A percentile compares a stretch with the other conserved stretches of the same genome.
Evolutionary conservation across 2,113 vertebrate species (phyloP).

Genomic region (Brachyistius frenatus): DNA sequence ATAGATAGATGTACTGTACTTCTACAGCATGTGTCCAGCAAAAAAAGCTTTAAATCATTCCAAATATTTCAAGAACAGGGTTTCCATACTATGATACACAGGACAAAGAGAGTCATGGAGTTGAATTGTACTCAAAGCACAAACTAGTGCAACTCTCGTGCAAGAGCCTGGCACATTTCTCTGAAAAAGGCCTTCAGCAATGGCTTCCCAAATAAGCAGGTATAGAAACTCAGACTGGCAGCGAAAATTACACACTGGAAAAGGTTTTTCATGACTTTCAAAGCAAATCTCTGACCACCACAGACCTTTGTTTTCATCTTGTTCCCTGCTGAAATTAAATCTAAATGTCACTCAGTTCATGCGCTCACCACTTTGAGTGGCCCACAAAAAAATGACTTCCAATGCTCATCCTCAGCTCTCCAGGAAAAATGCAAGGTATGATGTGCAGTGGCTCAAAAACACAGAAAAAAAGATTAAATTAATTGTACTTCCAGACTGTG

Average conservation of each 20-base stretch:
- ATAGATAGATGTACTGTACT: too few relatives aligned
- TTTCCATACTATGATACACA: not conserved
- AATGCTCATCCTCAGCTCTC: not conserved
- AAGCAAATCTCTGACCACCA: conserved; percentile 13
- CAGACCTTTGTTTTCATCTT: conserved; percentile 23
- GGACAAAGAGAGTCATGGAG: not conserved
- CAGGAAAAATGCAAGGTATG: not conserved
- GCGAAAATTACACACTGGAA: conserved; percentile 20
- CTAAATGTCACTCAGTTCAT: not conserved
- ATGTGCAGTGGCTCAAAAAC: not conserved
- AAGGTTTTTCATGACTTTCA: conserved; percentile 37
- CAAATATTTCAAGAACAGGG: not conserved
- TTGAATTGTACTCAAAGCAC: not conserved
- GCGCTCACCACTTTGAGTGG: not conserved
- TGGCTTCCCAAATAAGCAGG: conserved; percentile 30
- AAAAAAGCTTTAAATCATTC: not conserved
- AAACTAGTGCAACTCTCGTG: not conserved
- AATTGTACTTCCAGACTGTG: not conserved
- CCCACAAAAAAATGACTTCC: not conserved
- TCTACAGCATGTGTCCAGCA: not conserved
- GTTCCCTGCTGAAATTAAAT: conserved; percentile 15
- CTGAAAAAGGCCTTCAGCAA: conserved; percentile 13
- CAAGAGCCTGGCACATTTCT: not conserved
- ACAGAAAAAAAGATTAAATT: not conserved
- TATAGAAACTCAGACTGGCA: conserved; percentile 16